These are phyloP conservation scores for Sciurus vulgaris DNA, from an alignment of 2,797 vertebrate genomes.

Conservation along the genomic window DNA sequence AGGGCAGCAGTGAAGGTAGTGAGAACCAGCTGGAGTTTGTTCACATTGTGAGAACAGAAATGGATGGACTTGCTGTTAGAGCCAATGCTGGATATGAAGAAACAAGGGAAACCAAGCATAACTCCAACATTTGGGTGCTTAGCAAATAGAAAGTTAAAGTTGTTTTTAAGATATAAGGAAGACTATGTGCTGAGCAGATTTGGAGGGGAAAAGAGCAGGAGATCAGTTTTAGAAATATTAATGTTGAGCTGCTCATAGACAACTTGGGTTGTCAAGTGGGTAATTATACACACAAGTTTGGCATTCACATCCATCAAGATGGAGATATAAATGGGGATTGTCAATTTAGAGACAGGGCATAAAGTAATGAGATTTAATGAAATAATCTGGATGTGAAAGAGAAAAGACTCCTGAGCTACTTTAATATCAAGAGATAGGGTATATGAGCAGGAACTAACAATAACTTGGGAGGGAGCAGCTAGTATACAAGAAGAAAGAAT, in stretches of 20 bases:
- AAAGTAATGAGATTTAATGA: not conserved
- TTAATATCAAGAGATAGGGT: not conserved
- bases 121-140: not conserved
- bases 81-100: not conserved
- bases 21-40: not conserved
- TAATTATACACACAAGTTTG: not conserved
- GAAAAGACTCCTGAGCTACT: not conserved
- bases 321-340: not conserved
- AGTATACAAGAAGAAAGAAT: not conserved
- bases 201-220: not conserved
- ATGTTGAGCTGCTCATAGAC: not conserved
- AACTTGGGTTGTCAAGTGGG: not conserved
- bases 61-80: not conserved
- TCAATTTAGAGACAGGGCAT: not conserved
- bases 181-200: not conserved
- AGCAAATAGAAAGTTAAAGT: not conserved
- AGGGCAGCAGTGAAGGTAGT: not conserved
- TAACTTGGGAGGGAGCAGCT: not conserved
- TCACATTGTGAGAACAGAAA: not conserved
- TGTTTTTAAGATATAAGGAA: not conserved
- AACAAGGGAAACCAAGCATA: not conserved
- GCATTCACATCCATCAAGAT: not conserved
- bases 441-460: not conserved
- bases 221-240: not conserved
- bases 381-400: not conserved